A percentile compares a stretch with the other conserved stretches of the same genome.
These are phyloP conservation scores for Oligia latruncula DNA, from an alignment of 2,888 invertebrate genomes.

Conservation along the genomic window DNA sequence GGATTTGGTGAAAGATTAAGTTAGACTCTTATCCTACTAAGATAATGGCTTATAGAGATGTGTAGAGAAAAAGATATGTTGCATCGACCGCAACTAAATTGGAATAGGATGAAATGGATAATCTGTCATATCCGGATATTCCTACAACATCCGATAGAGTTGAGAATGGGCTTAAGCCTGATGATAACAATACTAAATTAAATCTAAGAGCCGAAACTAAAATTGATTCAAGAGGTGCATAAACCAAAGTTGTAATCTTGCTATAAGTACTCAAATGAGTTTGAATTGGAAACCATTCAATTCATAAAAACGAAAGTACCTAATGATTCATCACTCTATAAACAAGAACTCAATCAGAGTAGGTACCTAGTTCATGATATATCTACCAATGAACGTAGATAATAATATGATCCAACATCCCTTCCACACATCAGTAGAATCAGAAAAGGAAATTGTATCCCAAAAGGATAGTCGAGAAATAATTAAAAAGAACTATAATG, in stretches of 20 bases:
- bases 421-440: not conserved
- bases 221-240: not conserved
- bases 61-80: not conserved
- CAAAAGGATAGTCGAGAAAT: not conserved
- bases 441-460: not conserved
- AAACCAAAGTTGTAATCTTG: slow-evolving; percentile 4
- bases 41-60: not conserved
- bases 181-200: not conserved
- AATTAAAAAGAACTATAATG: not conserved
- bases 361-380: not conserved
- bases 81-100: not conserved
- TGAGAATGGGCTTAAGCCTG: not conserved
- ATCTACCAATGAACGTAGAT: slow-evolving; percentile 18
- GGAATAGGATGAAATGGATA: not conserved
- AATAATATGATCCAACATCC: not conserved
- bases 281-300: slow-evolving; percentile 48
- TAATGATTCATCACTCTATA: slow-evolving; percentile 33
- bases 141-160: not conserved
- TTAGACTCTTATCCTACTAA: not conserved
- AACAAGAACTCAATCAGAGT: slow-evolving; percentile 24
- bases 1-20: not conserved
- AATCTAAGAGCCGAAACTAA: not conserved
- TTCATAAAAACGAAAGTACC: slow-evolving; percentile 42
- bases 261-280: slow-evolving; percentile 7
- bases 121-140: slow-evolving; percentile 1